Evolutionary conservation across 2,113 vertebrate genomes (phyloP), one percentile per base, ranked within the genome.

Genomic region (Oryctolagus cuniculus): DNA sequence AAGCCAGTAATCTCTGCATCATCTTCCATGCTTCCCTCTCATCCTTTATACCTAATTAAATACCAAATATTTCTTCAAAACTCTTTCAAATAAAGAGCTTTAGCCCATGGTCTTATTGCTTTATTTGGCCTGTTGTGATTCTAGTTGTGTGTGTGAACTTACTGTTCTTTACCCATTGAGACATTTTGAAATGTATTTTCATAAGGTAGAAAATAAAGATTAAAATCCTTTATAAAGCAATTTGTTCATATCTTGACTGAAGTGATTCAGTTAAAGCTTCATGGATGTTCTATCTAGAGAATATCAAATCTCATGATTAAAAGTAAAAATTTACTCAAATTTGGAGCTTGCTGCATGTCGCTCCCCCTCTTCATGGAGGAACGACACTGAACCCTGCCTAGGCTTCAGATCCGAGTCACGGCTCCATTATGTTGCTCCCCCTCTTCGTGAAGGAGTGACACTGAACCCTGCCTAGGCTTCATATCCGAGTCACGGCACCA

Each of bases 321-420:
- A 96, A 91, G 51, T 89, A 80, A 95, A 94, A 92, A 75, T 91
- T 77, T 94, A 95, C 44, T 89, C 83, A 86, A 53, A 93, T 93
- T 93, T 96, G 12, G 36, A 91, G 61, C 70, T 96, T 92, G 91
- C 44, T 63, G 61, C 38, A 75, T 93, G 38, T n/a, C n/a, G n/a
- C n/a, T n/a, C n/a, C n/a, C n/a, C n/a, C n/a, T n/a, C n/a, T n/a
- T n/a, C n/a, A n/a, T n/a, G n/a, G n/a, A n/a, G n/a, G n/a, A n/a
- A n/a, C n/a, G n/a, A n/a, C n/a, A n/a, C n/a, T n/a, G n/a, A n/a
- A n/a, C n/a, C n/a, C n/a, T n/a, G n/a, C n/a, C n/a, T n/a, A n/a
- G n/a, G n/a, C n/a, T n/a, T n/a, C n/a, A n/a, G n/a, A n/a, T n/a
- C n/a, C n/a, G n/a, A n/a, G n/a, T n/a, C n/a, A n/a, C n/a, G n/a